A percentile compares a stretch with the other conserved stretches of the same genome.
phyloP scores from a whole-genome alignment of 1,140 invertebrate species.

The Drosophila miranda region DNA sequence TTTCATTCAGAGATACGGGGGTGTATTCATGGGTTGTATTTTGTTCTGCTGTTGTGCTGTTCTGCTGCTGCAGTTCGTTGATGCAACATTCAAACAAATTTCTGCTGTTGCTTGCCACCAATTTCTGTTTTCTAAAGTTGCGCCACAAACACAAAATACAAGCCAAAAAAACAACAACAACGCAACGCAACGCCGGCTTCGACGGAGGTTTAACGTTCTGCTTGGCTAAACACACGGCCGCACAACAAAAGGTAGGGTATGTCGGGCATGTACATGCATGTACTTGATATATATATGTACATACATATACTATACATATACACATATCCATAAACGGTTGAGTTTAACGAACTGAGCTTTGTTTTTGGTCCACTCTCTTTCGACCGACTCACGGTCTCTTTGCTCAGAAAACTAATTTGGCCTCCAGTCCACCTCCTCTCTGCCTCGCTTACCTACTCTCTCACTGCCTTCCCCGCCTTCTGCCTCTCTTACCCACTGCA shows the following conservation, averaged over 20 bases:
- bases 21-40: conserved; percentile 9
- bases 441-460: not conserved
- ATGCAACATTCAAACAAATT: conserved; percentile 42
- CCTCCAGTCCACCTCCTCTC: not conserved
- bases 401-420: conserved; percentile 35
- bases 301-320: conserved; percentile 41
- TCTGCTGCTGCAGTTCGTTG: conserved; percentile 16
- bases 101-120: conserved; percentile 22
- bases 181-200: conserved; percentile 44
- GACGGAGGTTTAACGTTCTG: conserved; percentile 53
- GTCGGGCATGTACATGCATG: conserved; percentile 16
- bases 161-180: conserved; percentile 27
- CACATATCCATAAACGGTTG: conserved; percentile 62
- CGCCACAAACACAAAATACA: conserved; percentile 38
- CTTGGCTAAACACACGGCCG: conserved; percentile 54
- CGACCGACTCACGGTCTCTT: no score
- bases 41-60: conserved; percentile 18
- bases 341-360: conserved; percentile 75
- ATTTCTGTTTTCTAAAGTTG: conserved; percentile 63
- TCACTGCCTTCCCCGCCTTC: not conserved
- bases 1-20: conserved; percentile 43
- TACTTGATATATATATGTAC: conserved; percentile 4
- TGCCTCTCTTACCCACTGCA: conserved; percentile 32
- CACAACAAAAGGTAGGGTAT: conserved; percentile 37
- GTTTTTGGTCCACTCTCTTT: conserved; percentile 38